Evolutionary conservation across 2,888 invertebrate genomes (phyloP), one percentile per base, ranked within the genome.

Genomic region (Actias luna): DNA sequence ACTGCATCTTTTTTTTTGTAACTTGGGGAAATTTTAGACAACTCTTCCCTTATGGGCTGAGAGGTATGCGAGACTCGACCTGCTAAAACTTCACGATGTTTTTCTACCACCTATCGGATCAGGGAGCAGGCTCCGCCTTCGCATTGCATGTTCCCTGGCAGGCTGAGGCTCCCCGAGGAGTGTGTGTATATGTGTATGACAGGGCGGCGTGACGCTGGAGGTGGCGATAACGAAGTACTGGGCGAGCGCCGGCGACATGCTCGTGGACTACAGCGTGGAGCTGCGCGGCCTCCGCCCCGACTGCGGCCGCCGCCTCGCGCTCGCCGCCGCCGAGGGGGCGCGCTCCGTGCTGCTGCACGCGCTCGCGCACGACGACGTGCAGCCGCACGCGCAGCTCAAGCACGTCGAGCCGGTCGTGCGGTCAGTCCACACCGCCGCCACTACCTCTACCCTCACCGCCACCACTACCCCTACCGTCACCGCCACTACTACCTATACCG

Each of bases 181-280:
- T 42, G 39, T 10, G 3, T 5, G 5, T 5, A 42, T 42, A 29
- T 25, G 52, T 29, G 29, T 2, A 10, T 22, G 14, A 16, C 79
- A 96, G 95, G 95, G 96, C 63, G 96, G 96, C 65, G 91, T 95
- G 29, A 96, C 97, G 25, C 85, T 99, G 65, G 99, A 99, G 89
- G 89, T 99, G 52, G 97, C 96, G 64, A 94, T 99, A 66, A 98
- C 98, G 10, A 98, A 98, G 87, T 98, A 98, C 94, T 99, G 99
- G 99, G 97, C 98, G 12, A 98, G 96, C 92, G 93, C 97, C 62
- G 98, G 98, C 33, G 96, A 96, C 55, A 94, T 96, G 62, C 87
- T 85, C 52, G 83, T 98, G 27, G 94, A 95, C 82, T 98, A 97
- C 85, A 94, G 93, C 46, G 85, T 99, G 57, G 95, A 95, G 77